Evolutionary conservation across 2,797 vertebrate genomes (phyloP).

Genomic region (Odontamblyopus rebecca): DNA sequence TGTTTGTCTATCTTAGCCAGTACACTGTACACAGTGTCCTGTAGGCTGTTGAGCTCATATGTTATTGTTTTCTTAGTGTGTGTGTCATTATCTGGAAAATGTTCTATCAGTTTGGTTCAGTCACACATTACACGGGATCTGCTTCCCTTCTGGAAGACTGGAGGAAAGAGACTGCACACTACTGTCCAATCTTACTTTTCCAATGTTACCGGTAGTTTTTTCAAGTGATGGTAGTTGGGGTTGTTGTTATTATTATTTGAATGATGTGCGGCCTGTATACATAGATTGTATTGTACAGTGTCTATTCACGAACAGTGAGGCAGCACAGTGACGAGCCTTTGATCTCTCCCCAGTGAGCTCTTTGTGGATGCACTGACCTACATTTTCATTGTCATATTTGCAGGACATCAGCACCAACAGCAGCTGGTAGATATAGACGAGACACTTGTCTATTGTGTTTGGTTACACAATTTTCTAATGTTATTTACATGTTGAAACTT

Average conservation of each 20-base stretch:
- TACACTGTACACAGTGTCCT: slow-evolving; percentile 29
- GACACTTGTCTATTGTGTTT: neutral
- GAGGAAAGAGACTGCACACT: neutral
- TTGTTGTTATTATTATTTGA: neutral
- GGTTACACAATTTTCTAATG: neutral
- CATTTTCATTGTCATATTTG: slow-evolving; percentile 9
- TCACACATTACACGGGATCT: slow-evolving; percentile 15
- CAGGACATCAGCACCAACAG: slow-evolving; percentile 17
- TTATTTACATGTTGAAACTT: neutral
- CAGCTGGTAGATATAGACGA: slow-evolving; percentile 19
- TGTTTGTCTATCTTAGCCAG: slow-evolving; percentile 5
- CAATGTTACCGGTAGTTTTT: neutral
- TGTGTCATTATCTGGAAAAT: slow-evolving; percentile 43
- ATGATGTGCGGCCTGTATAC: slow-evolving; percentile 1
- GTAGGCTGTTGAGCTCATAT: slow-evolving; percentile 49
- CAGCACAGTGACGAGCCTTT: neutral
- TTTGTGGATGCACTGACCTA: neutral
- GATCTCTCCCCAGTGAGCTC: slow-evolving; percentile 5
- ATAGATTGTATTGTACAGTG: neutral
- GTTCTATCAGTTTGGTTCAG: slow-evolving; percentile 33
- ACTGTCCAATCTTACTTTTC: slow-evolving; percentile 15
- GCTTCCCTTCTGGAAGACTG: slow-evolving; percentile 30
- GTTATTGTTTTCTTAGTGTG: slow-evolving; percentile 54
- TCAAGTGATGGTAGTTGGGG: neutral
- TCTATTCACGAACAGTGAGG: neutral